Percentiles rank a stretch among this genome's conserved stretches.
These are phyloP conservation scores for Brienomyrus brachyistius DNA, from an alignment of 2,113 vertebrate genomes.

Conservation along the genomic window DNA sequence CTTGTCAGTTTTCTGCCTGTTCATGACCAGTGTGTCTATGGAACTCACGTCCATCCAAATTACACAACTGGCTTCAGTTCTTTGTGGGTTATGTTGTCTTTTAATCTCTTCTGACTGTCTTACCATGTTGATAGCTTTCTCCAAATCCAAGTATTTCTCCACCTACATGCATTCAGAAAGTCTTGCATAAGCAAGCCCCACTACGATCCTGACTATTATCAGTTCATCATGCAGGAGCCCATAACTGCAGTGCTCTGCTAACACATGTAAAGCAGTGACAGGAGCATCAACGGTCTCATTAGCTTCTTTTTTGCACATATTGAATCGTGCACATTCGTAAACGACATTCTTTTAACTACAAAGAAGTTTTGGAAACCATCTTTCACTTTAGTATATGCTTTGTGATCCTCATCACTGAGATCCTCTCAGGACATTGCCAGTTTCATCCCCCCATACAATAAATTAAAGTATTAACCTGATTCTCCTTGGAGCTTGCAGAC, in stretches of 20 bases:
- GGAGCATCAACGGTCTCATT: not conserved
- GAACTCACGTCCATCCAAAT: not conserved
- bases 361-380: not conserved
- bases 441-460: not conserved
- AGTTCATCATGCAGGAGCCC: not conserved
- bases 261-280: not conserved
- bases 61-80: not conserved
- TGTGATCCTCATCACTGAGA: not conserved
- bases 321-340: not conserved
- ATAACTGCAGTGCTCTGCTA: not conserved
- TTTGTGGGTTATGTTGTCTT: not conserved
- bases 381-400: not conserved
- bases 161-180: not conserved
- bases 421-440: not conserved
- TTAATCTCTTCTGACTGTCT: not conserved
- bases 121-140: not conserved
- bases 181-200: not conserved
- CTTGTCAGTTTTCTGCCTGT: not conserved
- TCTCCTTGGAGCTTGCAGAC: not conserved
- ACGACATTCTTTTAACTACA: not conserved
- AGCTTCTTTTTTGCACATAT: not conserved
- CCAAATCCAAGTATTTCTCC: not conserved
- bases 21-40: not conserved
- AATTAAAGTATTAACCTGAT: constrained; percentile 16
- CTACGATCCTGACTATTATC: not conserved